Evolutionary conservation across 2,113 vertebrate genomes (phyloP).

Genomic region (Todiramphus saurophagus): DNA sequence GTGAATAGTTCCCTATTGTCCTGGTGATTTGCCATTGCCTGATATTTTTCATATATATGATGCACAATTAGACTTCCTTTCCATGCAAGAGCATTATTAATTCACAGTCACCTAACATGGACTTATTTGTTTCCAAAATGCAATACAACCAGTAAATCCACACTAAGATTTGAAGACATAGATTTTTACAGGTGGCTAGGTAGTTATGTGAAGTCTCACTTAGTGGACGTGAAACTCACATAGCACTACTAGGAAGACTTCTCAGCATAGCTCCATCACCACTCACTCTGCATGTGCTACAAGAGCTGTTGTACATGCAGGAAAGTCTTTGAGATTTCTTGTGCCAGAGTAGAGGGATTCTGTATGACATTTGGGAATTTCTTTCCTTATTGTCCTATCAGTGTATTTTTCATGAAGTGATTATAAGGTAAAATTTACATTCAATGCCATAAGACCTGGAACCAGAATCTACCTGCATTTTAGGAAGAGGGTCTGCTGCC

Average conservation of each 20-base stretch:
- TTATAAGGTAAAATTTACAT: not conserved
- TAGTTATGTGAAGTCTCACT: not conserved
- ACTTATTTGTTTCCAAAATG: not conserved
- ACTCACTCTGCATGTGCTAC: fast-evolving
- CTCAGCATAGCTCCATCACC: fast-evolving
- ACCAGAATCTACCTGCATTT: fast-evolving
- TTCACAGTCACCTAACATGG: not conserved
- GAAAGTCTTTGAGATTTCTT: not conserved
- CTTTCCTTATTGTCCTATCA: not conserved
- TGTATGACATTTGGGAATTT: not conserved
- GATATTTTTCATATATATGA: not conserved
- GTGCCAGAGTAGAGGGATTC: not conserved
- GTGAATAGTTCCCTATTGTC: not conserved
- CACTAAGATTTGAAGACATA: not conserved
- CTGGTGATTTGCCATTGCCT: not conserved
- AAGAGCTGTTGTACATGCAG: not conserved
- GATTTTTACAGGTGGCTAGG: not conserved
- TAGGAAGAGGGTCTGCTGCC: not conserved
- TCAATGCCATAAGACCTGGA: not conserved
- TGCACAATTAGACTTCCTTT: not conserved
- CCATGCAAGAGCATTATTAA: not conserved
- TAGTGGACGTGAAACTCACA: not conserved
- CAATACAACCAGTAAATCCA: not conserved
- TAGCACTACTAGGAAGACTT: not conserved
- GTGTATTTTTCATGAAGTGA: not conserved